These are phyloP conservation scores for Aethina tumida DNA, from an alignment of 1,140 invertebrate species.

Conservation along the genomic window DNA sequence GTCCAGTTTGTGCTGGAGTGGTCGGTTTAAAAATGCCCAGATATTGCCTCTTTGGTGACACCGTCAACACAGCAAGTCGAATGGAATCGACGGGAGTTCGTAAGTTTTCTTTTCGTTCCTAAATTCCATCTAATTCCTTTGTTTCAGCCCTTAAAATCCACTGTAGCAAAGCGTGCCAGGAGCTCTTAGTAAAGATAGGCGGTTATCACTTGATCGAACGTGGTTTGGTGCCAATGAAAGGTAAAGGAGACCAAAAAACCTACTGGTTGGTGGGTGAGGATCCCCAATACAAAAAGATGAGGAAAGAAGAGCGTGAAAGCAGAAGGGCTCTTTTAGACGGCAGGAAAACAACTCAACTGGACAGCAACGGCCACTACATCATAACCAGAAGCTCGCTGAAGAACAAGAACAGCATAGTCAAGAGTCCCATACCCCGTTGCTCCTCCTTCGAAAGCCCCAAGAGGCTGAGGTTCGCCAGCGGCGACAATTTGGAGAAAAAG, in stretches of 20 bases:
- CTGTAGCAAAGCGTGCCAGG: slow-evolving; percentile 65
- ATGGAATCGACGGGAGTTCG: slow-evolving; percentile 86
- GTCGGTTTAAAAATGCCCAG: slow-evolving; percentile 85
- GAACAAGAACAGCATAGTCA: slow-evolving; percentile 34
- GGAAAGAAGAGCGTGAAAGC: slow-evolving; percentile 43
- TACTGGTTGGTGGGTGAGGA: slow-evolving; percentile 82
- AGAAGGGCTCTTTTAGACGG: slow-evolving; percentile 32
- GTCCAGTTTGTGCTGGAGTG: slow-evolving; percentile 76
- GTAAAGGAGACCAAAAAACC: slow-evolving; percentile 73
- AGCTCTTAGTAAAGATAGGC: slow-evolving; percentile 62
- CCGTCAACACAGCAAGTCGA: slow-evolving; percentile 85
- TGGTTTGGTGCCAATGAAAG: slow-evolving; percentile 76
- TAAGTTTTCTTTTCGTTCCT: slow-evolving; percentile 35
- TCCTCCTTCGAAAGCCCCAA: slow-evolving; percentile 73
- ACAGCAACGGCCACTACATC: slow-evolving; percentile 26
- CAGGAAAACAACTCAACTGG: slow-evolving; percentile 17
- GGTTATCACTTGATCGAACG: slow-evolving; percentile 71
- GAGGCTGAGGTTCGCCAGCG: slow-evolving; percentile 62
- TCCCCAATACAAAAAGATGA: slow-evolving; percentile 38
- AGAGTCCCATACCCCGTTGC: slow-evolving; percentile 45
- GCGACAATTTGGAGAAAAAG: slow-evolving; percentile 37
- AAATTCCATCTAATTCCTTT: background rate
- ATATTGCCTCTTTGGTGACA: slow-evolving; percentile 85
- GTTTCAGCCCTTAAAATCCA: slow-evolving; percentile 73
- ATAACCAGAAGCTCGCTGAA: slow-evolving; percentile 55